Conservation (phyloP, 1,140 invertebrate genomes). For the Drosophila bocki region DNA sequence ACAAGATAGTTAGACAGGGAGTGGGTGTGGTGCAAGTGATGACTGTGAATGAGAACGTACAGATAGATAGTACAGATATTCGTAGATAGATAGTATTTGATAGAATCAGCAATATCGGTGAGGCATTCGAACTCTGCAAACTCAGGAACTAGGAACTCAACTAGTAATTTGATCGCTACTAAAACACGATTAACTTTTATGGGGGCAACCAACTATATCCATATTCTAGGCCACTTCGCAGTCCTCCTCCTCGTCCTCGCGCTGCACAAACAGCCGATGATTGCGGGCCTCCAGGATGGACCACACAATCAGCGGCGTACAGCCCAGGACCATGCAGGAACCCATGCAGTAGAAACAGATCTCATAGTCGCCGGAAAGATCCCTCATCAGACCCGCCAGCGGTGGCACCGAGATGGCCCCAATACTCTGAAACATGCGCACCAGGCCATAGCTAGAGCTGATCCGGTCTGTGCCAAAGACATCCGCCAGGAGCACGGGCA, state of each 20-base stretch:
- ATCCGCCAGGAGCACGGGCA: slow-evolving; percentile 90
- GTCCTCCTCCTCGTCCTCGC: slow-evolving; percentile 69
- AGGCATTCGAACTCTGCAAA: slow-evolving; percentile 70
- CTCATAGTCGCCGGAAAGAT: slow-evolving; percentile 89
- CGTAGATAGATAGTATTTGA: slow-evolving; percentile 26
- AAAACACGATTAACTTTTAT: slow-evolving; percentile 44
- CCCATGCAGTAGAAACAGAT: slow-evolving; percentile 91
- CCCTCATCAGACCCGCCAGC: slow-evolving; percentile 88
- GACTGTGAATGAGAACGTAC: slow-evolving; percentile 20
- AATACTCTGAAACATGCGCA: slow-evolving; percentile 91
- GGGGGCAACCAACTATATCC: slow-evolving; percentile 42
- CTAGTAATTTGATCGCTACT: slow-evolving; percentile 40
- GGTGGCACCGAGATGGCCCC: slow-evolving; percentile 90
- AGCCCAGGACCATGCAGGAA: slow-evolving; percentile 90
- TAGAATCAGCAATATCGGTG: slow-evolving; percentile 71
- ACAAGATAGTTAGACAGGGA: slow-evolving; percentile 16
- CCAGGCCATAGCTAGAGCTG: slow-evolving; percentile 90
- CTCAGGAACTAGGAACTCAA: slow-evolving; percentile 54
- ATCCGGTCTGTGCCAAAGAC: slow-evolving; percentile 90
- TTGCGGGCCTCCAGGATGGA: slow-evolving; percentile 72
- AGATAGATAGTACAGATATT: slow-evolving; percentile 25
- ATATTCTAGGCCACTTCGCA: slow-evolving; percentile 60
- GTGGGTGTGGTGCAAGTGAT: slow-evolving; percentile 27
- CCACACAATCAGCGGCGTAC: slow-evolving; percentile 87
- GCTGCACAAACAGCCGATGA: slow-evolving; percentile 68